Conservation (phyloP, 1,140 invertebrate genomes). For the Eurytemora carolleeae region DNA sequence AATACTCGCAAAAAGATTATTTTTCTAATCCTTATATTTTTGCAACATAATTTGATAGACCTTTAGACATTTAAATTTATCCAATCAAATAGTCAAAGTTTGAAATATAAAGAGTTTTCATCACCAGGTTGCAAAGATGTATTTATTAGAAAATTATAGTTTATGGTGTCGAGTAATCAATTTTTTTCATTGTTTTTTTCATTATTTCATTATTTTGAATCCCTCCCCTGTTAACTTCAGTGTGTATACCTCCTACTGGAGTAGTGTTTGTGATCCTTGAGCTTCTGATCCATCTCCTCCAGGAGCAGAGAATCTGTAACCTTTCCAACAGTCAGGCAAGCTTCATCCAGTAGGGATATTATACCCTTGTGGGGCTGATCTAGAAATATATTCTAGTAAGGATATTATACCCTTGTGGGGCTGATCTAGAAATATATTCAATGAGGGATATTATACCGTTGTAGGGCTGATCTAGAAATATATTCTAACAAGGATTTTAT, state of each 20-base stretch:
- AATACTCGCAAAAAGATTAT: too few relatives aligned
- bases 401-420: constrained; percentile 72
- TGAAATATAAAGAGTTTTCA: too few relatives aligned
- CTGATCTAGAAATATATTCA: constrained; percentile 77
- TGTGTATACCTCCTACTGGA: constrained; percentile 39
- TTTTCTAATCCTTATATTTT: too few relatives aligned
- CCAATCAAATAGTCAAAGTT: too few relatives aligned
- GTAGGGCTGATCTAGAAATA: constrained; percentile 65
- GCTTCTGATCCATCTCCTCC: constrained; percentile 76
- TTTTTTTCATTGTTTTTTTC: neutral
- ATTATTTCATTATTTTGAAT: constrained; percentile 4
- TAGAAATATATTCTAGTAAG: constrained; percentile 79
- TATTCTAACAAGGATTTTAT: constrained; percentile 82
- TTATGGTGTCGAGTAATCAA: neutral
- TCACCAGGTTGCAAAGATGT: too few relatives aligned
- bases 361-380: constrained; percentile 74
- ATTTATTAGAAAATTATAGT: neutral
- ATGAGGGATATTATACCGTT: constrained; percentile 78
- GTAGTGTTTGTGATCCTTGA: constrained; percentile 70
- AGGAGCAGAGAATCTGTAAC: constrained; percentile 69
- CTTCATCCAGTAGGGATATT: constrained; percentile 81
- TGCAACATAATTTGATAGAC: too few relatives aligned
- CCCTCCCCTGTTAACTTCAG: too few relatives aligned
- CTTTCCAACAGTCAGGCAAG: constrained; percentile 79
- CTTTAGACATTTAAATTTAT: too few relatives aligned